Evolutionary conservation across 1,140 invertebrate species (phyloP).

Genomic region (Dolichoris vasculosae): DNA sequence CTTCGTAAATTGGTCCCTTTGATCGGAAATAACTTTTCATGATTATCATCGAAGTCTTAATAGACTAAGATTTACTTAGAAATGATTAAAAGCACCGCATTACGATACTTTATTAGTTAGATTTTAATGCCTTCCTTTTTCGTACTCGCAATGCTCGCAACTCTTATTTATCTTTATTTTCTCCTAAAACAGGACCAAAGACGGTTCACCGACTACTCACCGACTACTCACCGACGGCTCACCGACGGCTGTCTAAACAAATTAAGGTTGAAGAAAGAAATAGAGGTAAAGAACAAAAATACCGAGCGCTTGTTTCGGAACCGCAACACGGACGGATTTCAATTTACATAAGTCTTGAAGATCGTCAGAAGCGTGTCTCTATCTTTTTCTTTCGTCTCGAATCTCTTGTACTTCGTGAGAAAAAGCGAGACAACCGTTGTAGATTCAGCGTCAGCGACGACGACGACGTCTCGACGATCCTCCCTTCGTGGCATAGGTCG

Average conservation of each 20-base stretch:
- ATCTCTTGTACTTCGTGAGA: neutral
- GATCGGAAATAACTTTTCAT: too few species aligned
- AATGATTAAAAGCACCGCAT: neutral
- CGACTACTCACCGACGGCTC: too few species aligned
- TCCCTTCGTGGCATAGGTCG: slow-evolving; percentile 22
- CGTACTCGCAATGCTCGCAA: neutral
- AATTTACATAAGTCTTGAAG: slow-evolving; percentile 62
- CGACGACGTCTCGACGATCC: neutral
- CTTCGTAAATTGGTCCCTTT: too few species aligned
- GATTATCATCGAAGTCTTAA: neutral
- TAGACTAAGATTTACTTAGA: neutral
- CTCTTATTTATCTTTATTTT: slow-evolving; percentile 47
- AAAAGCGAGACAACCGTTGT: slow-evolving; percentile 49
- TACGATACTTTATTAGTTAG: neutral
- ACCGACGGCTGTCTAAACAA: slow-evolving; percentile 53
- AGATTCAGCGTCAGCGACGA: slow-evolving; percentile 11
- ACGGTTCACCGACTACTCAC: neutral
- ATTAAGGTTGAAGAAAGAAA: slow-evolving; percentile 57
- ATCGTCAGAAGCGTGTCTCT: slow-evolving; percentile 56
- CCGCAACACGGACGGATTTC: slow-evolving; percentile 58
- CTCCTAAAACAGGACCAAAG: neutral
- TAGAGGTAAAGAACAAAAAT: slow-evolving; percentile 26
- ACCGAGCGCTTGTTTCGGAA: slow-evolving; percentile 53
- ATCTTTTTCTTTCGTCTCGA: neutral
- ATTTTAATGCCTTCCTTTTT: neutral